Percentiles rank a stretch among this genome's conserved stretches.
Evolutionary conservation across 1,140 invertebrate genomes (phyloP).

Genomic region (Thaumatotibia leucotreta): DNA sequence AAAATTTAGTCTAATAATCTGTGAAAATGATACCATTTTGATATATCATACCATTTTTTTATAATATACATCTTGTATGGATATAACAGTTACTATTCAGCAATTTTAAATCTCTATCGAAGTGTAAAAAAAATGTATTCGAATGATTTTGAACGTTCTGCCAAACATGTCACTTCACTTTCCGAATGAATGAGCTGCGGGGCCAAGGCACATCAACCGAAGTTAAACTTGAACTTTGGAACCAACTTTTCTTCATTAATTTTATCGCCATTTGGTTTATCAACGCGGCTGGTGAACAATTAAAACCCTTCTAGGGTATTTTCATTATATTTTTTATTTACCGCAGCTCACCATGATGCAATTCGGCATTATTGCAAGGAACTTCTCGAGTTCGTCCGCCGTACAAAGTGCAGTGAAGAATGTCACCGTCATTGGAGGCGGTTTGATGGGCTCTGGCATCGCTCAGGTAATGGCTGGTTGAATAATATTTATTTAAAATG

Average conservation of each 20-base stretch:
- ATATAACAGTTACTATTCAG: too few relatives aligned
- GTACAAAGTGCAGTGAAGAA: slow-evolving; percentile 79
- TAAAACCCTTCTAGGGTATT: background rate
- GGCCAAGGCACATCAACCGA: background rate
- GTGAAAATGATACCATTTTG: too few relatives aligned
- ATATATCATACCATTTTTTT: too few relatives aligned
- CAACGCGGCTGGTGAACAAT: background rate
- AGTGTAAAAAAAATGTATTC: background rate
- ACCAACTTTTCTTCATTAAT: slow-evolving; percentile 7
- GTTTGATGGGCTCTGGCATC: slow-evolving; percentile 90
- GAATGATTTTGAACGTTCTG: background rate
- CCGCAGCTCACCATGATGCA: slow-evolving; percentile 49
- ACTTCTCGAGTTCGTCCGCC: slow-evolving; percentile 50
- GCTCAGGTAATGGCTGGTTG: slow-evolving; percentile 83
- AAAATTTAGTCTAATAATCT: background rate
- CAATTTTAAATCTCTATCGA: too few relatives aligned
- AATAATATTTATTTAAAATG: too few relatives aligned
- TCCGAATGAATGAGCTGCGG: background rate
- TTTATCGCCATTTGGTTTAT: slow-evolving; percentile 1
- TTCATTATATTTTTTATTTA: background rate
- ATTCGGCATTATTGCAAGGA: slow-evolving; percentile 42
- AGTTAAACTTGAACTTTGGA: slow-evolving; percentile 1
- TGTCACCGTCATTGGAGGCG: slow-evolving; percentile 89
- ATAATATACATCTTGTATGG: too few relatives aligned
- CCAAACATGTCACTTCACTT: background rate